Conservation (phyloP, 2,888 invertebrate genomes). For the Phyto melanocephala region DNA sequence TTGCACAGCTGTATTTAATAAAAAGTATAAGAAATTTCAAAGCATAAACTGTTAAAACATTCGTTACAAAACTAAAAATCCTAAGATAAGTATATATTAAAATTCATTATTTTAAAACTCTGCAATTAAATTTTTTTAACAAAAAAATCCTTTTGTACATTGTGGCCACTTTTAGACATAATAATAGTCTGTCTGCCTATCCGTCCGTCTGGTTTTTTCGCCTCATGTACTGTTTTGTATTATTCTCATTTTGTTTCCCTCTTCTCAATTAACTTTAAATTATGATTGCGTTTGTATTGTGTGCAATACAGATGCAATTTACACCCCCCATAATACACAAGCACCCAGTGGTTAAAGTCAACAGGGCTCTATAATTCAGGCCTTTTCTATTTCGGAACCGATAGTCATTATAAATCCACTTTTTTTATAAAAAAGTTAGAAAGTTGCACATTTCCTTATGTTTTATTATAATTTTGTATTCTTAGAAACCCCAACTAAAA, state of each 20-base stretch:
- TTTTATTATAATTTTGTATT: too few relatives aligned
- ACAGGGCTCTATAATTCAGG: too few relatives aligned
- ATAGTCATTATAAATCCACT: too few relatives aligned
- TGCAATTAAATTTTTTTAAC: neutral
- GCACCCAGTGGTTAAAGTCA: too few relatives aligned
- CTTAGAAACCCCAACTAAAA: too few relatives aligned
- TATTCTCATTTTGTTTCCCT: neutral
- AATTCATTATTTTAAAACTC: neutral
- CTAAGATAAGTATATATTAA: too few relatives aligned
- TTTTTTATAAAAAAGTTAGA: too few relatives aligned
- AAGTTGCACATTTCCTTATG: too few relatives aligned
- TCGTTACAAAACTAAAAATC: too few relatives aligned
- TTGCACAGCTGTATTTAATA: slow-evolving; percentile 11
- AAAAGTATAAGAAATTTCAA: neutral
- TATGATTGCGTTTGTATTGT: neutral
- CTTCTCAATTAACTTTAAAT: neutral
- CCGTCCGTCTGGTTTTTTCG: too few relatives aligned
- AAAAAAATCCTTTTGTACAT: neutral
- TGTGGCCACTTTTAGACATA: neutral
- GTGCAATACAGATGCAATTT: slow-evolving; percentile 35
- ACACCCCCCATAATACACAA: slow-evolving; percentile 20
- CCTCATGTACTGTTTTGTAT: neutral
- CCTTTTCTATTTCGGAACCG: too few relatives aligned
- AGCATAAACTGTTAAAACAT: neutral
- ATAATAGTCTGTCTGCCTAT: neutral